phyloP scores from a whole-genome alignment of 1,140 invertebrate genomes.

The Odontomachus brunneus region DNA sequence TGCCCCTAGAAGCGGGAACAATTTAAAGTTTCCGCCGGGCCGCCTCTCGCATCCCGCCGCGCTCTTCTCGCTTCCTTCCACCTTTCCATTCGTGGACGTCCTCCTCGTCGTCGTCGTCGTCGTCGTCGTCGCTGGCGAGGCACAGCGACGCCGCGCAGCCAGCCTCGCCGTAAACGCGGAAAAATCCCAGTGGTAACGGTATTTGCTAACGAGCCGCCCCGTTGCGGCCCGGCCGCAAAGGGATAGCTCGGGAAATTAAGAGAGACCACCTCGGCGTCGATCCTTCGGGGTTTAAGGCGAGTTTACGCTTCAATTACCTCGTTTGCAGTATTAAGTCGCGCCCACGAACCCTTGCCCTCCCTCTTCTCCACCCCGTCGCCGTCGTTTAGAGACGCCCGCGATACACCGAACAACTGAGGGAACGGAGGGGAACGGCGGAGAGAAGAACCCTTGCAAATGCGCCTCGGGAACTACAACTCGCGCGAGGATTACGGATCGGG shows the following conservation, averaged over 20 bases:
- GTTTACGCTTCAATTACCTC: constrained; percentile 78
- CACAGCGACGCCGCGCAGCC: not conserved
- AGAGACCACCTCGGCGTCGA: constrained; percentile 61
- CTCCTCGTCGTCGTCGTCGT: constrained; percentile 11
- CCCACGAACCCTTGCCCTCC: constrained; percentile 6
- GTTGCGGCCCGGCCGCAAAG: constrained; percentile 54
- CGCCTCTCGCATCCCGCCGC: constrained; percentile 36
- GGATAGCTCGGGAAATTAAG: constrained; percentile 68
- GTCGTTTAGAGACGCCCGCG: constrained; percentile 7
- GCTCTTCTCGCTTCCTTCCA: constrained; percentile 13
- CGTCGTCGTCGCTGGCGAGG: not conserved
- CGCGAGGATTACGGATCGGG: constrained; percentile 69
- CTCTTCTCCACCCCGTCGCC: not conserved
- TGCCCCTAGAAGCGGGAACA: constrained; percentile 59
- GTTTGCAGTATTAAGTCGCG: constrained; percentile 73
- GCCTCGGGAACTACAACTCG: constrained; percentile 68
- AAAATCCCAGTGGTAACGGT: constrained; percentile 72
- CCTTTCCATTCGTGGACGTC: constrained; percentile 4
- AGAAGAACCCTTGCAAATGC: constrained; percentile 69
- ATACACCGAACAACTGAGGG: not conserved
- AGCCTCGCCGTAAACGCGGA: constrained; percentile 52
- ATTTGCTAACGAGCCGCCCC: constrained; percentile 73
- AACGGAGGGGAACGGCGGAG: constrained; percentile 23
- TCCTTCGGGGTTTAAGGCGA: constrained; percentile 70
- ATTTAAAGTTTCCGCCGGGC: constrained; percentile 54